phyloP scores from a whole-genome alignment of 2,797 vertebrate genomes.

The Sebastes steindachneri region DNA sequence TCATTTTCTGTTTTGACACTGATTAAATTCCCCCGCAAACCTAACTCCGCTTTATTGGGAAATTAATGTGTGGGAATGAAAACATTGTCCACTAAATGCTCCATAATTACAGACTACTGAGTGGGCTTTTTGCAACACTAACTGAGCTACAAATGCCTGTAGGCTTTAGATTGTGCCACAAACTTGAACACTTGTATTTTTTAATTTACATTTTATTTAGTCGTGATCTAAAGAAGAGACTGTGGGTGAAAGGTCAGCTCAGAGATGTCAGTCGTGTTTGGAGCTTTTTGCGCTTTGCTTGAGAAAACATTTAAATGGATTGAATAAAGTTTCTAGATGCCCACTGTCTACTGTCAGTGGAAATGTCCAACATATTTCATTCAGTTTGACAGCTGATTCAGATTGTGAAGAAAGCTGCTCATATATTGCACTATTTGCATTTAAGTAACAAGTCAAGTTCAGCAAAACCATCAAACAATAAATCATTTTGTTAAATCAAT shows the following conservation, averaged over 20 bases:
- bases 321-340: neutral
- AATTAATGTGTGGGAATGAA: slow-evolving; percentile 69
- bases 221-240: neutral
- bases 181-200: neutral
- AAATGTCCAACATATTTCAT: neutral
- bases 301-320: neutral
- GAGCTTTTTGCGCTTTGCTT: neutral
- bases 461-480: neutral
- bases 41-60: slow-evolving; percentile 68
- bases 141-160: slow-evolving; percentile 8
- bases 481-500: neutral
- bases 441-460: neutral
- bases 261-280: neutral
- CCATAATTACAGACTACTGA: slow-evolving; percentile 57
- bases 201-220: neutral
- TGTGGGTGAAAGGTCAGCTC: neutral
- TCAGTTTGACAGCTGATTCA: neutral
- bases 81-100: slow-evolving; percentile 53
- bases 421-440: neutral
- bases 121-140: slow-evolving; percentile 19
- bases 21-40: slow-evolving; percentile 53
- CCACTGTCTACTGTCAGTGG: neutral
- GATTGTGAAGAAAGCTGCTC: neutral
- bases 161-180: neutral
- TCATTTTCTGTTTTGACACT: slow-evolving; percentile 62